Evolutionary conservation across 2,113 vertebrate genomes (phyloP), one percentile per base, ranked within the genome.

Genomic region (Rhineura floridana): DNA sequence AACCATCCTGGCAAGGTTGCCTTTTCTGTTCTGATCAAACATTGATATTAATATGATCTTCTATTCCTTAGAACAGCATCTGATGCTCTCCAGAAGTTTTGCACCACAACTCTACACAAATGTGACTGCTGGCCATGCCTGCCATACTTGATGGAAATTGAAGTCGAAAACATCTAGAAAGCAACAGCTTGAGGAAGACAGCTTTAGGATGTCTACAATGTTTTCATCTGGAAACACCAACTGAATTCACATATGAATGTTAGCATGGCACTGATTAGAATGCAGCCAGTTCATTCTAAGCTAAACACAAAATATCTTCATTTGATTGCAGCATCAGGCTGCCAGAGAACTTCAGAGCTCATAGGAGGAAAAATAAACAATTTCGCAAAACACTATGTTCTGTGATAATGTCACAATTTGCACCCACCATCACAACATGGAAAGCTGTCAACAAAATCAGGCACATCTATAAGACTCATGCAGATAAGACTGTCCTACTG

Each of bases 351-450:
- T 84, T 87, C 89, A 82, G 84, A 83, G 85, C 44, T 83, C 13
- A 33, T 82, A 55, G 11, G 81, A 42, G 78, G 75, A 80, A 21
- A 88, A 84, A 70, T 72, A 87, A 80, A 78, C 65, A 90, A 23
- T 46, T 91, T 94, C 78, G 25, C 63, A 48, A 91, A 88, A 93
- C 30, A 77, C 33, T 95, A 90, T 65, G 80, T 87, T 95, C 59
- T 81, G 78, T 73, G 63, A 88, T 90, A 91, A 85, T 87, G 52
- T 93, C 75, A 87, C 63, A 92, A 85, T 69, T 79, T 21, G 59
- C 75, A 86, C 19, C 69, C 25, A 78, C 25, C 85, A 77, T 91
- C 30, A 85, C 80, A 90, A 89, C 44, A 75, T 17, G 70, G 72
- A 33, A 23, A 8, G 10, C 48, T 84, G 87, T 89, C 88, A 95